phyloP scores from a whole-genome alignment of 1,140 invertebrate genomes.

The Trichoplusia ni region DNA sequence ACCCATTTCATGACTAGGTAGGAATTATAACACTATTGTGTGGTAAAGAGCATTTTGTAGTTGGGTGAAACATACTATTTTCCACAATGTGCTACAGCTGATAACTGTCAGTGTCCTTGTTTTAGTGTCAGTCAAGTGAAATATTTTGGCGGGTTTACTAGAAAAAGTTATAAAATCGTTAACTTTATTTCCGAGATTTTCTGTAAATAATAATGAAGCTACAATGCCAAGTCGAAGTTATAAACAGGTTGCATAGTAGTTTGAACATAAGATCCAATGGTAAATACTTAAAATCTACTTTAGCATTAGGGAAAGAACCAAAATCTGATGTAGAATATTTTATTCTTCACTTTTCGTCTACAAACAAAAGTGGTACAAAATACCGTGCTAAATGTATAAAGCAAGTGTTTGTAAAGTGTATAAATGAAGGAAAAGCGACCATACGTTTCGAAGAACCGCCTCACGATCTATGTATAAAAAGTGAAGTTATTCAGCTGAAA shows the following conservation, averaged over 20 bases:
- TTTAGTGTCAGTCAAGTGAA: neutral
- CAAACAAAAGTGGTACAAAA: constrained; percentile 85
- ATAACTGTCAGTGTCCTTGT: no score
- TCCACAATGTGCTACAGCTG: no score
- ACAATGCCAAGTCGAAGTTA: constrained; percentile 84
- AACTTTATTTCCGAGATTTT: neutral
- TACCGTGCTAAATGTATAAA: constrained; percentile 86
- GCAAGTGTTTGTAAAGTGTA: constrained; percentile 86
- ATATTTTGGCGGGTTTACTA: neutral
- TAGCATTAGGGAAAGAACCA: constrained; percentile 85
- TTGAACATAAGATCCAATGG: constrained; percentile 68
- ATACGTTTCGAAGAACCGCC: constrained; percentile 86
- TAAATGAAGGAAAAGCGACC: constrained; percentile 88
- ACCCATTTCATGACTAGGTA: no score
- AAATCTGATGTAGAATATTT: constrained; percentile 82
- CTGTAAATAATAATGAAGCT: constrained; percentile 84
- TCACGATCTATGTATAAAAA: constrained; percentile 86
- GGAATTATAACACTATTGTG: no score
- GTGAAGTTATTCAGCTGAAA: constrained; percentile 85
- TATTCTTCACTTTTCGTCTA: constrained; percentile 84
- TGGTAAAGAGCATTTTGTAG: no score
- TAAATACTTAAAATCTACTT: constrained; percentile 83
- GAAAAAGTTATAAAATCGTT: no score
- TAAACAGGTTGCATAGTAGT: constrained; percentile 81
- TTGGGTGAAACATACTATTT: no score